Evolutionary conservation across 2,797 vertebrate species (phyloP), one percentile per base, ranked within the genome.

Genomic region (Channa striata): DNA sequence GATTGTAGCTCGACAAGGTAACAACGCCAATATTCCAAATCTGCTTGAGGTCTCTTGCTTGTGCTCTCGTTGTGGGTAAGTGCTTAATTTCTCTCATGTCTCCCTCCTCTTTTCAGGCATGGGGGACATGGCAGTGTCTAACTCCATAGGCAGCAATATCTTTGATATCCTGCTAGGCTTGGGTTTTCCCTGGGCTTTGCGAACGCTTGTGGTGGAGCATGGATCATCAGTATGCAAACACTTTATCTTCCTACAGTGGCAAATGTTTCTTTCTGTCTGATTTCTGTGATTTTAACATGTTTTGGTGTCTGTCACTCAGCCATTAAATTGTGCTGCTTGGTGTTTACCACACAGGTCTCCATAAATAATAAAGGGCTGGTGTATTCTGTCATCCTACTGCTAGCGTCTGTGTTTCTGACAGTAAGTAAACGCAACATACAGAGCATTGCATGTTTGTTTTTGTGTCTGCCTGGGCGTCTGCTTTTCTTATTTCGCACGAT

Each of bases 81-180:
- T 20, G 30, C 52, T 56, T 59, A 43, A 43, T 71, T 33, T 65
- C 44, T 23, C n/a, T 73, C 62, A 13, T 39, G 19, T 59, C 33
- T 57, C 37, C 59, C 12, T 0, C 79, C 42, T 68, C 64, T 54
- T 59, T 56, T 25, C 70, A 95, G 94, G 94, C 58, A 92, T 95
- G 93, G 94, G 94, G 11, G 94, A 95, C 88, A 95, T 95, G 94
- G 94, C 94, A 0, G 94, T 95, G 68, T 95, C 94, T 2, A 95
- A 95, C 87, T 95, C 94, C 61, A 95, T 95, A 43, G 94, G 94
- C 73, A 95, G 94, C 82, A 95, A 95, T 84, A 94, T 95, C 75
- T 95, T 95, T 82, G 94, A 95, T 90, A 95, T 95, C 84, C 87
- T 95, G 72, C 74, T 95, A 72, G 94, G 94, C 44, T 80, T 95